A percentile compares a stretch with the other conserved stretches of the same genome.
phyloP scores from a whole-genome alignment of 2,113 vertebrate species.

The Oceanites oceanicus region DNA sequence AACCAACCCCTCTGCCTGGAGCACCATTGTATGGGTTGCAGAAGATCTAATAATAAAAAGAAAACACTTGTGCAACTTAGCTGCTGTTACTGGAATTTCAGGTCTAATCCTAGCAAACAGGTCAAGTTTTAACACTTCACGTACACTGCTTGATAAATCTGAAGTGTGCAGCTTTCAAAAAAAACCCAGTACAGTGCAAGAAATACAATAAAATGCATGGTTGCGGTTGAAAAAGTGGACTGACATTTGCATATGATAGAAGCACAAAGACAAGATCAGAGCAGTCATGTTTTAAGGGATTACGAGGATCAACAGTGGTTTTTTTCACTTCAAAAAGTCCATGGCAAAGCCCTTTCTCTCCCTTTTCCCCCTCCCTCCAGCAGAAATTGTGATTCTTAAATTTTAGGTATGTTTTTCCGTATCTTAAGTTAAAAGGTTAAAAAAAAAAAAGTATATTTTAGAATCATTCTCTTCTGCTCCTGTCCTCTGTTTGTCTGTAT shows the following conservation, averaged over 20 bases:
- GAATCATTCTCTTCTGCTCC: not conserved
- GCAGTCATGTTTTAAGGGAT: not conserved
- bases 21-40: not conserved
- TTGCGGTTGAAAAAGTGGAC: not conserved
- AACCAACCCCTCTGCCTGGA: not conserved
- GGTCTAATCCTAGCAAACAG: conserved; percentile 1
- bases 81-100: conserved; percentile 24
- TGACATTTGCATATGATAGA: not conserved
- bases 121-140: conserved; percentile 20
- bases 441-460: not conserved
- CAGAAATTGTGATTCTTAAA: not conserved
- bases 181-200: not conserved
- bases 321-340: not conserved
- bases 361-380: not conserved
- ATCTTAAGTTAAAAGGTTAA: not conserved
- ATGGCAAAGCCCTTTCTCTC: not conserved
- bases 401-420: not conserved
- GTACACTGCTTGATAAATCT: not conserved
- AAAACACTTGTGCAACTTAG: not conserved
- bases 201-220: not conserved
- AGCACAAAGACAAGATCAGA: not conserved
- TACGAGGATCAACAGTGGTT: not conserved
- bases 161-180: not conserved
- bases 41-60: not conserved
- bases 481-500: not conserved